Evolutionary conservation across 64 coral and sea anemone species (phyloP).

Genomic region (Acropora yongei): DNA sequence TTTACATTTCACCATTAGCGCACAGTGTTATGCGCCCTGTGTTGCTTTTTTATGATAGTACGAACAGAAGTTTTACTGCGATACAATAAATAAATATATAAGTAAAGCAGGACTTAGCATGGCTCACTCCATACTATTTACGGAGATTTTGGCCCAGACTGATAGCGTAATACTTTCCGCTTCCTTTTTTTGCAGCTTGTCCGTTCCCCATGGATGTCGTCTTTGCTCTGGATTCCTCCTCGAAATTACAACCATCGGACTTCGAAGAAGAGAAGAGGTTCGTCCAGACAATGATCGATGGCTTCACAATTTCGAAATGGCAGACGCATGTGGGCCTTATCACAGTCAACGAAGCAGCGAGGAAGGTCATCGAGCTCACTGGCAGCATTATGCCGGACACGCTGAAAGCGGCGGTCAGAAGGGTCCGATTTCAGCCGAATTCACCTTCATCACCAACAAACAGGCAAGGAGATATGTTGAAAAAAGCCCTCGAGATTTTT

Average conservation of each 20-base stretch:
- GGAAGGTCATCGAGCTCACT: constrained; percentile 20
- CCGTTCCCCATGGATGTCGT: constrained; percentile 77
- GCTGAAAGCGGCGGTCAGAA: background rate
- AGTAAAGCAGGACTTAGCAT: too few relatives aligned
- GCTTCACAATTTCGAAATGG: constrained; percentile 62
- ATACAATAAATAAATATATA: too few relatives aligned
- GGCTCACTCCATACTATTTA: too few relatives aligned
- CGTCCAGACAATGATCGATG: constrained; percentile 40
- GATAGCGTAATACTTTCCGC: background rate
- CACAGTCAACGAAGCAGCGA: constrained; percentile 22
- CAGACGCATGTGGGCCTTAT: constrained; percentile 65
- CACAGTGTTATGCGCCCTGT: too few relatives aligned
- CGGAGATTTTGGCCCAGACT: too few relatives aligned
- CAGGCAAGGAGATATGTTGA: constrained; percentile 1
- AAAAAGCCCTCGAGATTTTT: background rate
- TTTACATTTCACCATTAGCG: too few relatives aligned
- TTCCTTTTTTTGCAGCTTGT: constrained; percentile 55
- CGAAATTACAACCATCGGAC: constrained; percentile 8
- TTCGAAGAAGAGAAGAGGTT: constrained; percentile 64
- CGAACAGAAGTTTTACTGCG: too few relatives aligned
- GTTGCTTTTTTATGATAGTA: too few relatives aligned
- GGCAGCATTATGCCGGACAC: background rate
- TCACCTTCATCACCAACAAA: background rate
- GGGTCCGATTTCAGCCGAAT: background rate
- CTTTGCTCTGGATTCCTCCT: constrained; percentile 71